These are phyloP conservation scores for Echinops telfairi DNA, from an alignment of 2,113 vertebrate genomes.

Conservation along the genomic window DNA sequence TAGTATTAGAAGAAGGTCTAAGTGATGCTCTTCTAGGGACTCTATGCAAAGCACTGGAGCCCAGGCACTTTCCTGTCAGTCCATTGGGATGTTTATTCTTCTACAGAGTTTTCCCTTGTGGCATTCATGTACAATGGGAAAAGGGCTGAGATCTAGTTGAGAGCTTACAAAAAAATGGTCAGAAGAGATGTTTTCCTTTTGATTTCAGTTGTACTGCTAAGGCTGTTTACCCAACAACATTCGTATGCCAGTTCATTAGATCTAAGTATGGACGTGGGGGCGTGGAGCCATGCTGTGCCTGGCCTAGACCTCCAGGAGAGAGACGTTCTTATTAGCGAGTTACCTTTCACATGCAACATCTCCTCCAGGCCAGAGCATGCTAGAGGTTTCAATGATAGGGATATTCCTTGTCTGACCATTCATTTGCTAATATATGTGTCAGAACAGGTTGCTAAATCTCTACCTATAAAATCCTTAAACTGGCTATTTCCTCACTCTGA, in stretches of 20 bases:
- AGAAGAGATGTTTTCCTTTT: background rate
- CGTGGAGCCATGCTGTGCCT: background rate
- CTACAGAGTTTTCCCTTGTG: background rate
- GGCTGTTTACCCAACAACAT: background rate
- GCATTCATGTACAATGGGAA: background rate
- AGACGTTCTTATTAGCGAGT: background rate
- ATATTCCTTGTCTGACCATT: background rate
- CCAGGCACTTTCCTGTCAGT: background rate
- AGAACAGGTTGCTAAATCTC: background rate
- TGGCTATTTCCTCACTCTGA: background rate
- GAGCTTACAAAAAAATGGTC: background rate
- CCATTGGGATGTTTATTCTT: background rate
- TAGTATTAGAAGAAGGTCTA: background rate
- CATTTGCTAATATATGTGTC: background rate
- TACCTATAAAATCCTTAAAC: background rate
- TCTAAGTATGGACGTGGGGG: background rate
- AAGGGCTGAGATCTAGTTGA: background rate
- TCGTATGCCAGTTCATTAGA: background rate
- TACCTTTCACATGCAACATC: background rate
- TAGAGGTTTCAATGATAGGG: background rate
- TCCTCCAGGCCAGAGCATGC: background rate
- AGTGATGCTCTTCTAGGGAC: background rate
- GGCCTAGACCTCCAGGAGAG: background rate
- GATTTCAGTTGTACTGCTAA: background rate
- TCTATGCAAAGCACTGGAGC: background rate